Conservation (phyloP, 2,113 vertebrate genomes). For the Coptodon bakossiorum region DNA sequence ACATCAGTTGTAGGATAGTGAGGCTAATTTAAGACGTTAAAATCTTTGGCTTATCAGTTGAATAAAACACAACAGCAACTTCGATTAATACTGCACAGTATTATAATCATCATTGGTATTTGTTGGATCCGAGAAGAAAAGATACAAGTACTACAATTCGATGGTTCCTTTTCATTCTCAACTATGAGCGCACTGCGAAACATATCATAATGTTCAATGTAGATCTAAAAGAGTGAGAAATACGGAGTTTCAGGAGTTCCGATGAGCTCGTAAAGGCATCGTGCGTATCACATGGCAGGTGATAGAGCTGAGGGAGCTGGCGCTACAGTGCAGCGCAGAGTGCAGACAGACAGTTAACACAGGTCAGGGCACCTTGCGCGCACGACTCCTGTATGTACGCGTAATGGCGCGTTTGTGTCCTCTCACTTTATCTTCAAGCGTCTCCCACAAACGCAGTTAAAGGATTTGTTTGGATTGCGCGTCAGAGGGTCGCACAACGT, state of each 20-base stretch:
- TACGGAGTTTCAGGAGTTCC: neutral
- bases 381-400: neutral
- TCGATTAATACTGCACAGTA: neutral
- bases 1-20: accelerated
- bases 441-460: neutral
- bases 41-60: neutral
- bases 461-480: neutral
- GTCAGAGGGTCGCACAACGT: neutral
- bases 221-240: neutral
- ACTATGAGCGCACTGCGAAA: neutral
- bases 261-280: slow-evolving; percentile 33
- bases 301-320: slow-evolving; percentile 2
- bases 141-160: neutral
- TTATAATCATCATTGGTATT: accelerated
- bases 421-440: neutral
- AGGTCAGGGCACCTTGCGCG: neutral
- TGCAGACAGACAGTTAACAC: neutral
- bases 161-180: neutral
- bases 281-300: slow-evolving; percentile 50
- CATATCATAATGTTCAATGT: neutral
- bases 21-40: neutral
- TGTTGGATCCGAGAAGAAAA: neutral
- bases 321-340: neutral
- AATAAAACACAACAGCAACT: neutral
- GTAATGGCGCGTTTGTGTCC: neutral